phyloP scores from a whole-genome alignment of 2,113 vertebrate species.

The Craseonycteris thonglongyai region DNA sequence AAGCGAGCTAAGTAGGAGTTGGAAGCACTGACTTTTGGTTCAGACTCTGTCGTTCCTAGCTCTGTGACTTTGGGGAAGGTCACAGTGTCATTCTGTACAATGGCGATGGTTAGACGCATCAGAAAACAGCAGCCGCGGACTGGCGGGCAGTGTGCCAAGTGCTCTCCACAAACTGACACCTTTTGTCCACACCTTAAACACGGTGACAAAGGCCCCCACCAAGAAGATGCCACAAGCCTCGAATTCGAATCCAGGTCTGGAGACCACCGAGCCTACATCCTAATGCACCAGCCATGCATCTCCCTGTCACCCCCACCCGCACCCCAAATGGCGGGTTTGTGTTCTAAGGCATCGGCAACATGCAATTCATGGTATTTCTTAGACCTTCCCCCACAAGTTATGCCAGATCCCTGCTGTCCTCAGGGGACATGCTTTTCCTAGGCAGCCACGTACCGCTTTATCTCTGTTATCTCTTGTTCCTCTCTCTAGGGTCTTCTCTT shows the following conservation, averaged over 20 bases:
- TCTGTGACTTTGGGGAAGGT: neutral
- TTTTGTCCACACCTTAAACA: neutral
- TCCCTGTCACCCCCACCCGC: too few relatives aligned
- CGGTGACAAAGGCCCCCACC: neutral
- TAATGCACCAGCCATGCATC: neutral
- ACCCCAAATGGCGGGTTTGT: neutral
- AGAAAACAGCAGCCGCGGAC: neutral
- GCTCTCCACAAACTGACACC: too few relatives aligned
- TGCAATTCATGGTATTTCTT: neutral
- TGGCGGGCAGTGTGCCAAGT: accelerated
- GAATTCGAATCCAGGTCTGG: neutral
- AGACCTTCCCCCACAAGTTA: neutral
- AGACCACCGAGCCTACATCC: neutral
- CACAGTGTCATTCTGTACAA: neutral
- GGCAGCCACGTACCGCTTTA: neutral
- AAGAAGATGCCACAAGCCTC: neutral
- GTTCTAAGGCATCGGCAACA: neutral
- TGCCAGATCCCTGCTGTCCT: neutral
- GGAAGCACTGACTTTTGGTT: neutral
- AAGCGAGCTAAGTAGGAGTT: neutral
- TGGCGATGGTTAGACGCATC: neutral
- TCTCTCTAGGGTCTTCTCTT: neutral
- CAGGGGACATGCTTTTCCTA: neutral
- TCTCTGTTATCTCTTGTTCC: neutral
- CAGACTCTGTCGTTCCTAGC: neutral